Base-by-base conservation (phyloP, 2,113 vertebrate genomes). In the Carassius auratus region DNA sequence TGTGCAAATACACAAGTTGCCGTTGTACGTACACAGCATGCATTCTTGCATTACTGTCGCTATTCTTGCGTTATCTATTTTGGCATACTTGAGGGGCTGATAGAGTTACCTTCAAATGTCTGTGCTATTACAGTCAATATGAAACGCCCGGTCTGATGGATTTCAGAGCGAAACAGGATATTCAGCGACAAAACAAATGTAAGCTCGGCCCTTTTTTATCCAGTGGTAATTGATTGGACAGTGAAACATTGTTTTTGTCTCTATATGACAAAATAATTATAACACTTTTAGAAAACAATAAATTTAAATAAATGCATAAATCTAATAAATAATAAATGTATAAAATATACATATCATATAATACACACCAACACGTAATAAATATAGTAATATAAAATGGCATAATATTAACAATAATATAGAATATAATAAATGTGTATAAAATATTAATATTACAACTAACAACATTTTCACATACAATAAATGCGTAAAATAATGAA, bases 1-100 rank as follows among this genome's bases (percentile, higher is more conserved):
- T 38, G 4, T 38, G 68, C 84, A 89, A 45, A 76, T 26, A 83
- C 78, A 85, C 83, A 88, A 77, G 71, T 71, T 71, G 8, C 68
- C 12, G 5, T 23, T 74, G 38, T 48, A 14, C 5, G 0, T 23
- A 74, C 38, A 74, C 21, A 74, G 38, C 38, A 13, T 12, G 5
- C 38, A 74, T 74, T 74, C 38, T 48, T 74, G 10, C 42, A 45
- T 48, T 74, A 45, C 71, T 14, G 71, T n/a, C 38, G 5, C 38
- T 48, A 45, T n/a, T 45, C 71, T 42, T 14, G 42, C 21, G 9
- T 74, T 23, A 48, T 74, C 71, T 23, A 6, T 10, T 74, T 74
- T 48, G n/a, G 71, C 42, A 5, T n/a, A 8, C 71, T 74, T 21
- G 21, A 48, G 38, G 71, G 71, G 5, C 38, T 74, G 38, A 74